Base-by-base conservation (phyloP, 2,888 invertebrate genomes). In the Heliothis peltigera region DNA sequence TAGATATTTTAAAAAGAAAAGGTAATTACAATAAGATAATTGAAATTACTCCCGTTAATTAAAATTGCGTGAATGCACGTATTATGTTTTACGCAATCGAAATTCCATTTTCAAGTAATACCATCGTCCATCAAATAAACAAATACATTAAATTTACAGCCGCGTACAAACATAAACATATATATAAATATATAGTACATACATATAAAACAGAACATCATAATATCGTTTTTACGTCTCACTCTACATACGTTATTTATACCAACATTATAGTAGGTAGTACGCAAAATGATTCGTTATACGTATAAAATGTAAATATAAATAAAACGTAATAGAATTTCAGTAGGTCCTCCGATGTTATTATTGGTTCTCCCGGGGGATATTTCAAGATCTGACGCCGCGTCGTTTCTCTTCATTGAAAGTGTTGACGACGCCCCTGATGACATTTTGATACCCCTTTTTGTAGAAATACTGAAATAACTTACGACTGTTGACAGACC, bases 321-420 rank as follows among this genome's bases (percentile, higher is more conserved):
- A 17, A 60, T 71, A 64, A 52, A 71, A 68, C 21, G 75, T 77
- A 71, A 82, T 75, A 77, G 75, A 77, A 81, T 79, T 77, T 64
- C 75, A 70, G 52, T 43, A 64, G 70, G 73, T 71, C 65, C 70
- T 67, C 57, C 49, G 55, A 35, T 75, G 66, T 70, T 74, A 81
- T 82, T 81, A 82, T 76, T 75, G 79, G 75, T 82, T 80, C 75
- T 65, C 71, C 59, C 54, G 18, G 56, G 61, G 70, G 64, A 73
- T 74, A 69, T 75, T 76, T 75, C 71, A 67, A 70, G 70, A 71
- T 74, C 70, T 66, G 67, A 67, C 60, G 61, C 32, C 18, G 61
- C 54, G 59, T 74, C 70, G 64, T 78, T 78, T 70, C 62, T 70
- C 64, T 73, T 71, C 80, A 72, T 74, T 76, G 60, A 62, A 71